A percentile compares a stretch with the other conserved stretches of the same genome.
These are phyloP conservation scores for Trachythela sp. DNA, from an alignment of 64 coral and sea anemone genomes.

Conservation along the genomic window DNA sequence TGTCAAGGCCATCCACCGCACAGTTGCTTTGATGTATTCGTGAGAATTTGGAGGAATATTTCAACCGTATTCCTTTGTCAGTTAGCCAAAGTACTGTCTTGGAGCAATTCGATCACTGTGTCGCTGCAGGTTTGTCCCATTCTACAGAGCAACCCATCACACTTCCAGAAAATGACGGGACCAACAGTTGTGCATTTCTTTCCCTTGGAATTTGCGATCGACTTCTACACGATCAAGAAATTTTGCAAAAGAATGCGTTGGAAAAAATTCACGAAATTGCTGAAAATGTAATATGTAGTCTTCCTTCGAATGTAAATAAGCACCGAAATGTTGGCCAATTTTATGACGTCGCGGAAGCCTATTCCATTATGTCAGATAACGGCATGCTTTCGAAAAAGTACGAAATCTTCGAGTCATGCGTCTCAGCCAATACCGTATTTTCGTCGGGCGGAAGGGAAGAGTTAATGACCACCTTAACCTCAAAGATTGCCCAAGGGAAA, in stretches of 20 bases:
- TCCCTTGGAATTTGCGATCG: neutral
- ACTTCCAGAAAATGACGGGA: neutral
- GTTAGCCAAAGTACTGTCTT: neutral
- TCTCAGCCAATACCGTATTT: conserved; percentile 3
- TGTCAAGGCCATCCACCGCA: neutral
- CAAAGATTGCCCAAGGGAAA: neutral
- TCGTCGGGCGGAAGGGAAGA: neutral
- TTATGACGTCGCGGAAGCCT: neutral
- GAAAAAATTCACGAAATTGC: neutral
- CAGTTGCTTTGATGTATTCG: neutral
- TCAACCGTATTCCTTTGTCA: neutral
- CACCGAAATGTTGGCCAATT: neutral
- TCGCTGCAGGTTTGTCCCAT: neutral
- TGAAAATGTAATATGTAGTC: neutral
- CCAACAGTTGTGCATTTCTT: neutral
- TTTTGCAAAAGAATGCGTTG: neutral
- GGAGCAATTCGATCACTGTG: neutral
- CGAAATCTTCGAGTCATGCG: neutral
- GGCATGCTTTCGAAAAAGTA: neutral
- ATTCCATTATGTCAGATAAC: neutral
- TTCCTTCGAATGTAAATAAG: neutral
- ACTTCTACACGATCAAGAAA: neutral
- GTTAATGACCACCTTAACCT: neutral
- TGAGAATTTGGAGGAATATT: neutral
- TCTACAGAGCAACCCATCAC: neutral